These are phyloP conservation scores for Microctenopoma lineatum DNA, from an alignment of 2,797 vertebrate species.

Conservation along the genomic window DNA sequence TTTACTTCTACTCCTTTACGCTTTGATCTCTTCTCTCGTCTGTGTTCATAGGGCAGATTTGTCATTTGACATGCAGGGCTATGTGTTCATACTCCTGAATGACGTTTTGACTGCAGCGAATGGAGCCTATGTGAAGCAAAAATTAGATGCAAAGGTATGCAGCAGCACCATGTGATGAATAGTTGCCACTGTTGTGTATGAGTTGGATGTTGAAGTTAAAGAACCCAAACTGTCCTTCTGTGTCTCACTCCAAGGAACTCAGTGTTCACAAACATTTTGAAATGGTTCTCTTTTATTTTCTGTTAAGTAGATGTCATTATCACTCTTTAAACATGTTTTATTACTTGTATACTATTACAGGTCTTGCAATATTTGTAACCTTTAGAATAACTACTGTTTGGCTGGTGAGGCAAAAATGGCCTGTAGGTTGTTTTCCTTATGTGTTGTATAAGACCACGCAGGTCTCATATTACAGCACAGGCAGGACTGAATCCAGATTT, in stretches of 20 bases:
- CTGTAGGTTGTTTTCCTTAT: conserved; percentile 19
- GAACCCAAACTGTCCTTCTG: conserved; percentile 43
- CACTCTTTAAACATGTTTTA: not conserved
- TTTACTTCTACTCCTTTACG: conserved; percentile 7
- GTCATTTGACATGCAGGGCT: conserved; percentile 96
- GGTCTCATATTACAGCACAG: conserved; percentile 59
- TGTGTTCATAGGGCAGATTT: conserved; percentile 88
- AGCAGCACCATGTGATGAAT: conserved; percentile 53
- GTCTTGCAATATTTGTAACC: not conserved
- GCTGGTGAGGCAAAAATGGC: conserved; percentile 1
- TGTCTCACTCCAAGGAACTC: conserved; percentile 12
- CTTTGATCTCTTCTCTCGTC: not conserved
- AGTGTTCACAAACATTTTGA: not conserved
- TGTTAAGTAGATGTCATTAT: not conserved
- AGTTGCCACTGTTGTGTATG: conserved; percentile 55
- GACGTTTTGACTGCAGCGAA: conserved; percentile 97
- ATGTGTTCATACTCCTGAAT: conserved; percentile 94
- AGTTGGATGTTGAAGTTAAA: conserved; percentile 43
- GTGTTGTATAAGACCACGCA: conserved; percentile 33
- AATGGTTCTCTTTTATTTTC: conserved; percentile 1
- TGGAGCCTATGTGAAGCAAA: conserved; percentile 97
- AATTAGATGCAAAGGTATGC: conserved; percentile 96
- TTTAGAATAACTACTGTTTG: not conserved
- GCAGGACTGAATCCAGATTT: conserved; percentile 53
- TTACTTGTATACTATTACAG: no score